Conservation (phyloP, 2,797 vertebrate genomes). For the Sebastes hubbsi region DNA sequence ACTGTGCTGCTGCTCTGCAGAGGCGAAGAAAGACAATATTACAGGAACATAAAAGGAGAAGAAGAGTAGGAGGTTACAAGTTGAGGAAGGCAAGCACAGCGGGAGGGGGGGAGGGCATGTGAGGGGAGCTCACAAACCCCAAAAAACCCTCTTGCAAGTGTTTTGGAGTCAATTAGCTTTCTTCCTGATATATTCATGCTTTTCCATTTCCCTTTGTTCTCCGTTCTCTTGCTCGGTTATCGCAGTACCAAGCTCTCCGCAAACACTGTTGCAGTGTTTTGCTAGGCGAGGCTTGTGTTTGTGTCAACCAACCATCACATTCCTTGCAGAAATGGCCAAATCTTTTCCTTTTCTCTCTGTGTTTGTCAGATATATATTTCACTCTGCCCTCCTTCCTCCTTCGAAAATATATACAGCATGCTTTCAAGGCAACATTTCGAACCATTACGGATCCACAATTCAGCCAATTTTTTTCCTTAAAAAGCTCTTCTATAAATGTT, state of each 20-base stretch:
- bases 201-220: slow-evolving; percentile 66
- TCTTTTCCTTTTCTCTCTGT: slow-evolving; percentile 19
- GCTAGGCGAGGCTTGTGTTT: slow-evolving; percentile 51
- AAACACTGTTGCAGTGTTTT: slow-evolving; percentile 79
- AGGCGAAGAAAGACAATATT: slow-evolving; percentile 22
- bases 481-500: not conserved
- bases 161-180: slow-evolving; percentile 67
- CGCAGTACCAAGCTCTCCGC: slow-evolving; percentile 53
- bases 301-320: slow-evolving; percentile 66
- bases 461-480: not conserved
- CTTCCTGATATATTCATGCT: slow-evolving; percentile 53
- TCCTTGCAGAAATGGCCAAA: slow-evolving; percentile 55
- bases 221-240: slow-evolving; percentile 51
- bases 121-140: slow-evolving; percentile 29
- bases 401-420: slow-evolving; percentile 30
- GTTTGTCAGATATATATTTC: slow-evolving; percentile 35
- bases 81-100: slow-evolving; percentile 21
- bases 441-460: slow-evolving; percentile 9
- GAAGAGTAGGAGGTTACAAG: slow-evolving; percentile 27
- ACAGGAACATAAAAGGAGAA: slow-evolving; percentile 36
- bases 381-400: slow-evolving; percentile 35
- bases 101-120: slow-evolving; percentile 3
- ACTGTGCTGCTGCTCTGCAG: slow-evolving; percentile 15
- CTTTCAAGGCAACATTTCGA: slow-evolving; percentile 21
- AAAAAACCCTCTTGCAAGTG: slow-evolving; percentile 29